Evolutionary conservation across 2,797 vertebrate species (phyloP), one percentile per base, ranked within the genome.

Genomic region (Aldrovandia affinis): DNA sequence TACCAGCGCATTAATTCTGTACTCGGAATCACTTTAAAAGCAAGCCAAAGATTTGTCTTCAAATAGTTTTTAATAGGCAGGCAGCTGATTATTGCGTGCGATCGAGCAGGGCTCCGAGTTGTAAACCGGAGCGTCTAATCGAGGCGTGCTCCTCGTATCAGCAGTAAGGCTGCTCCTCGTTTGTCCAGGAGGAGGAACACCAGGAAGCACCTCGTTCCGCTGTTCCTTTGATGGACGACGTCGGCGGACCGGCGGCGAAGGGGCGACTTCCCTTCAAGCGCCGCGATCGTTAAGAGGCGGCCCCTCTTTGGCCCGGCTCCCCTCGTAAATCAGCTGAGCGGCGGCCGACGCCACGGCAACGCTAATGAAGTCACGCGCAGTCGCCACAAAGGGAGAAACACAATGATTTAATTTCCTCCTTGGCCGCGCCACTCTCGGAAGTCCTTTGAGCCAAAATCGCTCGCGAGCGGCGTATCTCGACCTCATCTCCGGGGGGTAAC

Each of bases 281-380:
- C 10, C n/a, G 12, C n/a, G 73, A 44, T 77, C 42, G 42, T 77
- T 77, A 77, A 77, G 39, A 77, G 36, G 39, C 73, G 47, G 73
- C 42, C 18, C 28, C 70, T n/a, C 4, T 39, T 47, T 77, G 42
- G 42, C 73, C 73, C n/a, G 42, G 25, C 73, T 47, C 10, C 73
- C n/a, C 39, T 77, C 73, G 47, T 77, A 77, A 77, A 77, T 77
- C 73, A 77, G 39, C 47, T 14, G 12, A 44, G 47, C 39, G 3
- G 73, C 73, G n/a, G 12, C 73, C 44, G 44, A 39, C 47, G 73
- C 42, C 44, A 42, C 73, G 10, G 2, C 47, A 42, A 77, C 10
- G 73, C 73, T 77, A n/a, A 77, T 77, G 47, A 77, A 47, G 73
- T 42, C 25, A n/a, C 22, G 68, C 36, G 12, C 39, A 77, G 73